Percentiles rank a stretch among this genome's conserved stretches.
These are phyloP conservation scores for Tachina fera DNA, from an alignment of 2,888 invertebrate genomes.

Conservation along the genomic window DNA sequence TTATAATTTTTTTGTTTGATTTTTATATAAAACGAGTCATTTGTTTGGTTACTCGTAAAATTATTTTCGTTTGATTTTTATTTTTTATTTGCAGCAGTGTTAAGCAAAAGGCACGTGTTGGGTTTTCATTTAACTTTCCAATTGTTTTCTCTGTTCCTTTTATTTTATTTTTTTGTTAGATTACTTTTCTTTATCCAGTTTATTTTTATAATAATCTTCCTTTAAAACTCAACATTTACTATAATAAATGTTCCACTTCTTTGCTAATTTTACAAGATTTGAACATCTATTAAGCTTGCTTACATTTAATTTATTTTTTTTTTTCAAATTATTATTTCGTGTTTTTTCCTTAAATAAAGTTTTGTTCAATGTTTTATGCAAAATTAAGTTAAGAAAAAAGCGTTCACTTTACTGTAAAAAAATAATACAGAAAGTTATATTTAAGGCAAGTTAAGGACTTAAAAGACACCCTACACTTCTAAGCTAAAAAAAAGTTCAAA, in stretches of 20 bases:
- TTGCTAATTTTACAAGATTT: slow-evolving; percentile 53
- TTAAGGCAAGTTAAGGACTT: not conserved
- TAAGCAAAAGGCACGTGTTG: slow-evolving; percentile 50
- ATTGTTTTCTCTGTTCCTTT: slow-evolving; percentile 17
- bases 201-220: slow-evolving; percentile 5
- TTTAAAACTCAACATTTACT: slow-evolving; percentile 3
- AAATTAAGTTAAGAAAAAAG: slow-evolving; percentile 40
- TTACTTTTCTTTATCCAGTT: slow-evolving; percentile 19
- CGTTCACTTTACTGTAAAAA: slow-evolving; percentile 61
- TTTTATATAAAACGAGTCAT: slow-evolving; percentile 29
- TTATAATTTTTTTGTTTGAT: not conserved
- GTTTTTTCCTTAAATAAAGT: slow-evolving; percentile 1
- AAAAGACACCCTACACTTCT: slow-evolving; percentile 8
- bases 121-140: slow-evolving; percentile 46
- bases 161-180: not conserved
- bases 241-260: slow-evolving; percentile 63
- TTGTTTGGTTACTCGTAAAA: slow-evolving; percentile 4
- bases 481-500: not conserved
- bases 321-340: slow-evolving; percentile 15
- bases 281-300: slow-evolving; percentile 11
- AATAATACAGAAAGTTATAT: slow-evolving; percentile 6
- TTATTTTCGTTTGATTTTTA: not conserved
- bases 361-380: slow-evolving; percentile 40
- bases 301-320: not conserved
- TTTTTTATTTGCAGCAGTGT: not conserved